A percentile compares a stretch with the other conserved stretches of the same genome.
These are phyloP conservation scores for Macrocentrus cingulum DNA, from an alignment of 1,140 invertebrate genomes.

Conservation along the genomic window DNA sequence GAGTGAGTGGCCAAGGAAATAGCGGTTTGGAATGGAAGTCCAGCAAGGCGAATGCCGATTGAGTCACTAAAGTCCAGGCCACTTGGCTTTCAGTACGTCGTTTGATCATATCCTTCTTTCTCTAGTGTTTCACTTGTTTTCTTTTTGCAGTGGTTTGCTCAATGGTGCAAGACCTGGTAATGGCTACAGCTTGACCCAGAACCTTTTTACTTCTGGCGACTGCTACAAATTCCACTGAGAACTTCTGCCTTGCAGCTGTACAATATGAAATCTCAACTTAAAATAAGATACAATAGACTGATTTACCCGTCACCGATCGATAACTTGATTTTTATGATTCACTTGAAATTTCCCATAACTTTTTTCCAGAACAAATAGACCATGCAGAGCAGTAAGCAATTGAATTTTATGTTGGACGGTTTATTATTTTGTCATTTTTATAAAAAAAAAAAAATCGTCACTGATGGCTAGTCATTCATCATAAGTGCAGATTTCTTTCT, in stretches of 20 bases:
- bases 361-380: slow-evolving; percentile 1
- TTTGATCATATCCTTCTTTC: slow-evolving; percentile 30
- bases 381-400: background rate
- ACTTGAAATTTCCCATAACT: background rate
- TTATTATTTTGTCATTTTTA: background rate
- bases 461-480: background rate
- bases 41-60: slow-evolving; percentile 26
- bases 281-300: background rate
- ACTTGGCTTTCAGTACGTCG: slow-evolving; percentile 30
- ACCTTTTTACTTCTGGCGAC: too few species aligned
- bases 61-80: slow-evolving; percentile 29
- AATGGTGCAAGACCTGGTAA: background rate
- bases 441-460: background rate
- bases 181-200: too few species aligned
- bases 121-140: slow-evolving; percentile 15
- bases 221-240: too few species aligned
- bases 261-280: background rate
- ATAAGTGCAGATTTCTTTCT: background rate
- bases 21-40: slow-evolving; percentile 1
- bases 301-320: background rate
- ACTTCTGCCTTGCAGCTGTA: too few species aligned
- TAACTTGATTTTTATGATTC: background rate
- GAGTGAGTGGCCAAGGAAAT: slow-evolving; percentile 10
- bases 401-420: background rate
- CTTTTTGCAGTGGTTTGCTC: background rate